Evolutionary conservation across 1,140 invertebrate genomes (phyloP).

Genomic region (Drosophila rhopaloa): DNA sequence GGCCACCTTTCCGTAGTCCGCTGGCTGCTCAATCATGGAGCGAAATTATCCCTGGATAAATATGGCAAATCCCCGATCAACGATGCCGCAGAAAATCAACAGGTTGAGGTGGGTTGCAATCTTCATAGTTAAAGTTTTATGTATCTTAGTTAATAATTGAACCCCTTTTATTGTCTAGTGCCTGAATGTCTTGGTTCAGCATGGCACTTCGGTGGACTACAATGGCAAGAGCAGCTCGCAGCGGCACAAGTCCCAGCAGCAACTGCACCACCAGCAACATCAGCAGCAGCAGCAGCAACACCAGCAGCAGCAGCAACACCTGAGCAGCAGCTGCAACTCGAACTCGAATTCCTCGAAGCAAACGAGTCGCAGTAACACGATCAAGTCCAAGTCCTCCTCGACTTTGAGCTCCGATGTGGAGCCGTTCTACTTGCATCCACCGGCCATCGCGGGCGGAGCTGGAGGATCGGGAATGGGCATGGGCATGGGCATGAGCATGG

Average conservation of each 20-base stretch:
- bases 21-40: constrained; percentile 93
- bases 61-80: constrained; percentile 95
- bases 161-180: constrained; percentile 86
- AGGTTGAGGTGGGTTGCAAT: constrained; percentile 89
- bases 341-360: constrained; percentile 84
- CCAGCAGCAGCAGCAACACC: constrained; percentile 56
- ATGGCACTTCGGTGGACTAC: constrained; percentile 89
- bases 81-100: constrained; percentile 94
- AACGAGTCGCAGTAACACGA: constrained; percentile 80
- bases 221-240: constrained; percentile 69
- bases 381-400: constrained; percentile 83
- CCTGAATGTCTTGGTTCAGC: constrained; percentile 90
- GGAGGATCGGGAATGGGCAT: constrained; percentile 14
- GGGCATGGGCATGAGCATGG: constrained; percentile 12
- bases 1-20: constrained; percentile 92
- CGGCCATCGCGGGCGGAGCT: constrained; percentile 70
- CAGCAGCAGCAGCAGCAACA: constrained; percentile 50
- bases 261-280: constrained; percentile 47
- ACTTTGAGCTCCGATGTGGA: constrained; percentile 85
- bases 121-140: no score
- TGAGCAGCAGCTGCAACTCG: constrained; percentile 78
- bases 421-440: constrained; percentile 91
- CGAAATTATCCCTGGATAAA: constrained; percentile 91
- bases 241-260: constrained; percentile 70
- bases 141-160: not conserved